These are phyloP conservation scores for Lepidotrigona ventralis DNA, from an alignment of 1,140 invertebrate genomes.

Conservation along the genomic window DNA sequence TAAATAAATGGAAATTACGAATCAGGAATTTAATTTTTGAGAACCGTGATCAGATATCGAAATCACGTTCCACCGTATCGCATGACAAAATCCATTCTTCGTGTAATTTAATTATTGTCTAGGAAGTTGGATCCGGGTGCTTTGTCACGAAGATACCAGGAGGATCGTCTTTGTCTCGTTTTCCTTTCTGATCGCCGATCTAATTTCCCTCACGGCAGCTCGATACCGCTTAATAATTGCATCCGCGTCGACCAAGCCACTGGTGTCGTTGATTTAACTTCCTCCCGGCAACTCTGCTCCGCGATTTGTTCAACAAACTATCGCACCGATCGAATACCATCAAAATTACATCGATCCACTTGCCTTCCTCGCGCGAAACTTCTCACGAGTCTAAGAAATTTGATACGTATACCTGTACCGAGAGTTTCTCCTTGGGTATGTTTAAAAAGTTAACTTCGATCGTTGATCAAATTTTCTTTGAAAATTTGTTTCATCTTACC, in stretches of 20 bases:
- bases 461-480: background rate
- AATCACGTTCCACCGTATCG: conserved; percentile 15
- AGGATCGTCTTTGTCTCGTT: background rate
- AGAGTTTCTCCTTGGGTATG: background rate
- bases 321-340: background rate
- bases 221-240: conserved; percentile 44
- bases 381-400: too few species aligned
- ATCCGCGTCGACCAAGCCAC: background rate
- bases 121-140: conserved; percentile 40
- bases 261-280: conserved; percentile 27
- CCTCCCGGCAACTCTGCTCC: background rate
- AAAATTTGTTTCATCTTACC: too few species aligned
- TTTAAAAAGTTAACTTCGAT: background rate
- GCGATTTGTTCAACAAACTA: conserved; percentile 33
- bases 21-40: background rate
- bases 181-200: conserved; percentile 35
- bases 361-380: background rate
- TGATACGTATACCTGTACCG: too few species aligned
- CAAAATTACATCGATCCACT: conserved; percentile 10
- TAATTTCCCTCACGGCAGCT: conserved; percentile 36
- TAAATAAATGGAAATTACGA: background rate
- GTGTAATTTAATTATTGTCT: conserved; percentile 50
- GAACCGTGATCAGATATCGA: background rate
- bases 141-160: conserved; percentile 33
- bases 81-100: background rate